Conservation (phyloP, 2,888 invertebrate species). For the Plebejus melissa region DNA sequence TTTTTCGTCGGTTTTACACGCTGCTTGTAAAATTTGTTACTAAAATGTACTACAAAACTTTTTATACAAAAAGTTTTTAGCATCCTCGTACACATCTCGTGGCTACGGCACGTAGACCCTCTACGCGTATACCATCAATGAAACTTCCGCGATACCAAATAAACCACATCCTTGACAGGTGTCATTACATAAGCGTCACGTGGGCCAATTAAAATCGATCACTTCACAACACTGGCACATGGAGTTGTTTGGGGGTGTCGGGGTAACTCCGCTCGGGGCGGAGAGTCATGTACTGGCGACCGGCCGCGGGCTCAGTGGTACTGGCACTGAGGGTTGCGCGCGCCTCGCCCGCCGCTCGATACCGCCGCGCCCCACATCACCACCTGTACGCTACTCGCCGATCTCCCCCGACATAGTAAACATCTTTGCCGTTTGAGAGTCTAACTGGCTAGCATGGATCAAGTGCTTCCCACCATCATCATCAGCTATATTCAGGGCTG, state of each 20-base stretch:
- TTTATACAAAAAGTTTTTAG: not conserved
- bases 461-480: not conserved
- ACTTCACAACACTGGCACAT: slow-evolving; percentile 51
- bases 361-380: slow-evolving; percentile 68
- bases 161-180: slow-evolving; percentile 19
- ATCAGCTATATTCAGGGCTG: not conserved
- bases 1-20: not conserved
- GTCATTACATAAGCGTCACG: slow-evolving; percentile 36
- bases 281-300: slow-evolving; percentile 53
- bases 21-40: not conserved
- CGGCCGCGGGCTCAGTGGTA: slow-evolving; percentile 53
- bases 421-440: slow-evolving; percentile 37
- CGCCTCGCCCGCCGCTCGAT: slow-evolving; percentile 49
- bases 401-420: slow-evolving; percentile 43
- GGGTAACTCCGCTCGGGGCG: slow-evolving; percentile 47
- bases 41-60: not conserved
- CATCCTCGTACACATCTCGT: not conserved
- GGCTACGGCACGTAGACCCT: slow-evolving; percentile 34
- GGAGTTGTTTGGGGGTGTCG: slow-evolving; percentile 46
- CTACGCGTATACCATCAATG: slow-evolving; percentile 36
- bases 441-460: slow-evolving; percentile 15
- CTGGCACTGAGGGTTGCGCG: slow-evolving; percentile 63
- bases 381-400: slow-evolving; percentile 74
- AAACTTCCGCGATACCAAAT: slow-evolving; percentile 31
- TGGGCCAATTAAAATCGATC: slow-evolving; percentile 39